phyloP scores from a whole-genome alignment of 2,888 invertebrate species.

The Sarcophaga caerulescens region DNA sequence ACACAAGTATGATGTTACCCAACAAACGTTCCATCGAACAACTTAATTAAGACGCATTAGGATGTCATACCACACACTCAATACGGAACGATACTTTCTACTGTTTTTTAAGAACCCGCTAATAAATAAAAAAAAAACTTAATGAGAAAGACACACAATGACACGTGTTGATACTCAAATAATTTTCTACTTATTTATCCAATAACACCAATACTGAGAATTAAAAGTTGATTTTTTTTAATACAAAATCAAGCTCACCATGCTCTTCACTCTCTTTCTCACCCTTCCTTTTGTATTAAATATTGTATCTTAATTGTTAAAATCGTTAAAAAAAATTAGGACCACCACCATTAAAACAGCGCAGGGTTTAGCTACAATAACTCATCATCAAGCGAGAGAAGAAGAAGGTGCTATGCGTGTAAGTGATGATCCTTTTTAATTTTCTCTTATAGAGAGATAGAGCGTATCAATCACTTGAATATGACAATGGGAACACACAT shows the following conservation, averaged over 20 bases:
- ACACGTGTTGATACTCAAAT: constrained; percentile 71
- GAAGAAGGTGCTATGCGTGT: constrained; percentile 47
- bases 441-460: neutral
- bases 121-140: constrained; percentile 37
- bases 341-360: constrained; percentile 66
- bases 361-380: neutral
- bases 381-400: constrained; percentile 32
- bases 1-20: constrained; percentile 65
- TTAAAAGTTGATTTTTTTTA: constrained; percentile 30
- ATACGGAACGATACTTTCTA: constrained; percentile 8
- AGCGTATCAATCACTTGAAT: constrained; percentile 61
- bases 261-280: neutral
- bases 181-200: constrained; percentile 20
- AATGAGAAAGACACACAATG: constrained; percentile 71
- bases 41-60: constrained; percentile 65
- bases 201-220: neutral
- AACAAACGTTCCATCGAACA: constrained; percentile 6
- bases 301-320: constrained; percentile 76
- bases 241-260: constrained; percentile 34
- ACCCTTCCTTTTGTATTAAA: neutral
- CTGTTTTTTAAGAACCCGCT: neutral
- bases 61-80: constrained; percentile 40
- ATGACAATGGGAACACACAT: constrained; percentile 30
- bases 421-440: constrained; percentile 52
- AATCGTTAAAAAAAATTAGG: constrained; percentile 77